Percentiles rank a stretch among this genome's conserved stretches.
These are phyloP conservation scores for Trichomalopsis sarcophagae DNA, from an alignment of 1,140 invertebrate genomes.

Conservation along the genomic window DNA sequence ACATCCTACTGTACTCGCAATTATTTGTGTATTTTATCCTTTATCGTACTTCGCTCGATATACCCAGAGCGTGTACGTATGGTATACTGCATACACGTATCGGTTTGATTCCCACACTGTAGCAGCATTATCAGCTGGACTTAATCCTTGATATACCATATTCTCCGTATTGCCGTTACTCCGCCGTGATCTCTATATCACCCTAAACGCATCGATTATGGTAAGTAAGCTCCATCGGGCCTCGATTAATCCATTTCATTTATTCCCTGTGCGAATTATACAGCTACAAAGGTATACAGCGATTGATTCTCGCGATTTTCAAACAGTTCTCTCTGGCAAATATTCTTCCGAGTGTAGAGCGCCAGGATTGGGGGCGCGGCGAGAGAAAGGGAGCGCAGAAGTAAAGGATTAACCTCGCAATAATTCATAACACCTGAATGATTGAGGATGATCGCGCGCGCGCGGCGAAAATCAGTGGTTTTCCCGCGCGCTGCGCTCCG, in stretches of 20 bases:
- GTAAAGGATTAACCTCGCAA: conserved; percentile 14
- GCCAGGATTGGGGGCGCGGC: no score
- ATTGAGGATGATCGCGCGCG: conserved; percentile 15
- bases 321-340: background rate
- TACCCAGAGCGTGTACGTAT: no score
- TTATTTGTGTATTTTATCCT: no score
- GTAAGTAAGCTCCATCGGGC: background rate
- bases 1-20: no score
- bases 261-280: background rate
- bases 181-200: background rate
- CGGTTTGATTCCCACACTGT: no score
- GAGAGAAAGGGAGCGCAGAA: background rate
- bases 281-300: no score
- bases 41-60: no score
- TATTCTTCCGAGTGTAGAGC: no score
- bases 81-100: no score
- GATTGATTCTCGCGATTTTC: background rate
- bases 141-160: background rate
- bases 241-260: background rate
- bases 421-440: conserved; percentile 51
- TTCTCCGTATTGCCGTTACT: background rate
- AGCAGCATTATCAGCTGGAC: background rate
- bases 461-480: conserved; percentile 48
- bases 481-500: background rate
- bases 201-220: background rate